Base-by-base conservation (phyloP, 2,113 vertebrate species). In the Columbina picui region DNA sequence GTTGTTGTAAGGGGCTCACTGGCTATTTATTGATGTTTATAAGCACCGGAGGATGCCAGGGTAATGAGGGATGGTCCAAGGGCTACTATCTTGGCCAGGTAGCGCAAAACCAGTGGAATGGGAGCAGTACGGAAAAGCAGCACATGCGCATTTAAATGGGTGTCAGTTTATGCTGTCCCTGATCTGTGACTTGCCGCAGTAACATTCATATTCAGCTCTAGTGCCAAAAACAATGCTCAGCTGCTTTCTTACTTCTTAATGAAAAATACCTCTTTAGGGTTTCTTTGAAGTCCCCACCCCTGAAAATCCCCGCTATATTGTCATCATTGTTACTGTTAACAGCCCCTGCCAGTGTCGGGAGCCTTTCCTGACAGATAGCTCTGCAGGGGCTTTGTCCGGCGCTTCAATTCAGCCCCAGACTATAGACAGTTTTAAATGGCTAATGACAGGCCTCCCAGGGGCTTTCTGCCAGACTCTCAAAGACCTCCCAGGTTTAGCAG, bases 401-500 rank as follows among this genome's bases (percentile, higher is more conserved):
- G 16, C 92, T 64, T 55, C 77, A 79, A 85, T 96, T 93, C 83
- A 96, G 77, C 60, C 27, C 77, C 2, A 12, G 38, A 3, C 78
- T 53, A 3, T 19, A 71, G 92, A 36, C 90, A 11, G 71, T 74
- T 56, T 63, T 83, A 86, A 95, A 93, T 89, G 92, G 92, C 94
- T 95, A 90, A 92, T 95, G 95, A 96, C 39, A 29, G 95, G 60
- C 94, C 92, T 93, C 95, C 92, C 92, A 17, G 85, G 85, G 88
- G 71, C 50, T 67, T 27, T 74, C 94, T 96, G 92, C 93, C 94
- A 96, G 69, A 20, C 59, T 47, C 92, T 95, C 85, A 94, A 95
- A 97, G 96, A 97, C 96, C 96, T 95, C 96, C 96, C 92, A 97
- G 92, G 88, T 92, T 96, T 95, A 30, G 0, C 39, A 96, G 92